Base-by-base conservation (phyloP, 2,797 vertebrate genomes). In the Megalops cyprinoides region DNA sequence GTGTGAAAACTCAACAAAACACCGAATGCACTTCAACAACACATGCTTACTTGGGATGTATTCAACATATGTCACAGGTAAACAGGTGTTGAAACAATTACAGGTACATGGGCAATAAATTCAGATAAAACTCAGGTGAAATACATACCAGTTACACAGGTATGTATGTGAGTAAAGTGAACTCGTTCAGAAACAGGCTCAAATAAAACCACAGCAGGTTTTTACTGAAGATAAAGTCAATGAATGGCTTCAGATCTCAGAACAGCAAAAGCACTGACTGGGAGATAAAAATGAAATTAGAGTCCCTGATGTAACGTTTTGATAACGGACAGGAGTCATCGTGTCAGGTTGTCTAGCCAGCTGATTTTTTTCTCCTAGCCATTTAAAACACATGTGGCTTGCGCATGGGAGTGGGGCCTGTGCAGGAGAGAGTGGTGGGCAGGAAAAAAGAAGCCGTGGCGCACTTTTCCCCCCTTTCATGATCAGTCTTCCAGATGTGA, bases 321-420 rank as follows among this genome's bases (percentile, higher is more conserved):
- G 92, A 91, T 83, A 92, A 51, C 42, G 53, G 75, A 76, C n/a
- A 31, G 28, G 31, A 78, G 42, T 51, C 39, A 8, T 15, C 77
- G 42, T 23, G 34, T n/a, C 23, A 9, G 37, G 48, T 69, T 18
- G 48, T 44, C 42, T 25, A 34, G 34, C 77, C 34, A 37, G 37
- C 42, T 14, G 20, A 60, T 25, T 51, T 56, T 49, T 49, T 44
- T 78, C 75, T 31, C 37, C 51, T 58, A 23, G 76, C 44, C 56
- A 60, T 44, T 78, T 37, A 25, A n/a, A 12, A 53, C 15, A 12
- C 15, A 53, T 14, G 51, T 53, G 51, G 10, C 51, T 2, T 9
- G 12, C 12, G 10, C 12, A 15, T 15, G 2, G 51, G 18, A 42
- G 18, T 48, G 5, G 3, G 9, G 48, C 74, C 48, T 49, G 34